phyloP scores from a whole-genome alignment of 2,113 vertebrate genomes.

The Cyrtonyx montezumae region DNA sequence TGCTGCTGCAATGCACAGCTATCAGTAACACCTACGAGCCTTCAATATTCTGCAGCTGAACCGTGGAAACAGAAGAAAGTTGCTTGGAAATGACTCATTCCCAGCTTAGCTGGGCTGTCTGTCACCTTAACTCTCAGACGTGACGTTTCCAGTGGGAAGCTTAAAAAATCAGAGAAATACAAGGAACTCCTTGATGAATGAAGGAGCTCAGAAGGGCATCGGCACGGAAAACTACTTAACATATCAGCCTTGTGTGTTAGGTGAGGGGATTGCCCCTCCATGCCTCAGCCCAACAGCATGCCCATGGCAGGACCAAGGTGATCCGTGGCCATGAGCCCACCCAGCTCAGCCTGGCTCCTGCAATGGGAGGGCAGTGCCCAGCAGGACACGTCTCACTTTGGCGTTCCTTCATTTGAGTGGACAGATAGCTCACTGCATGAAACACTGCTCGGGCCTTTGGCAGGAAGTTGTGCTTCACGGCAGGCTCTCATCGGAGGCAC shows the following conservation, averaged over 20 bases:
- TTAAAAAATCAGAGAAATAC: neutral
- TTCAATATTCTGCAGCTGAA: conserved; percentile 37
- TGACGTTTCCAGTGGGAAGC: neutral
- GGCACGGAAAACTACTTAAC: accelerated
- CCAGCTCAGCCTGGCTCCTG: neutral
- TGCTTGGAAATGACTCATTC: conserved; percentile 37
- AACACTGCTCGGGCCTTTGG: neutral
- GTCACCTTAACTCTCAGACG: neutral
- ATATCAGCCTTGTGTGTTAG: accelerated
- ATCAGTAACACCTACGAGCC: conserved; percentile 33
- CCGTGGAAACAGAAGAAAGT: conserved; percentile 23
- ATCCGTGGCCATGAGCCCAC: accelerated
- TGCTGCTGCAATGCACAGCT: neutral
- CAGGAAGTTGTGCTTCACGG: conserved; percentile 34
- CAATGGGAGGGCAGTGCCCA: accelerated
- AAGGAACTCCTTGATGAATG: neutral
- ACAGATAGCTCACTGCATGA: neutral
- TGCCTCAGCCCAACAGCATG: neutral
- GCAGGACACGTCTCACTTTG: neutral
- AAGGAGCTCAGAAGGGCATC: neutral
- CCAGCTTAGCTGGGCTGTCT: neutral
- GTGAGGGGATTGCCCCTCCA: accelerated
- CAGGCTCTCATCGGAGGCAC: conserved; percentile 44
- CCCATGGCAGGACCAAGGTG: neutral
- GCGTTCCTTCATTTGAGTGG: neutral